phyloP scores from a whole-genome alignment of 2,113 vertebrate genomes.

The Vireo altiloquus region DNA sequence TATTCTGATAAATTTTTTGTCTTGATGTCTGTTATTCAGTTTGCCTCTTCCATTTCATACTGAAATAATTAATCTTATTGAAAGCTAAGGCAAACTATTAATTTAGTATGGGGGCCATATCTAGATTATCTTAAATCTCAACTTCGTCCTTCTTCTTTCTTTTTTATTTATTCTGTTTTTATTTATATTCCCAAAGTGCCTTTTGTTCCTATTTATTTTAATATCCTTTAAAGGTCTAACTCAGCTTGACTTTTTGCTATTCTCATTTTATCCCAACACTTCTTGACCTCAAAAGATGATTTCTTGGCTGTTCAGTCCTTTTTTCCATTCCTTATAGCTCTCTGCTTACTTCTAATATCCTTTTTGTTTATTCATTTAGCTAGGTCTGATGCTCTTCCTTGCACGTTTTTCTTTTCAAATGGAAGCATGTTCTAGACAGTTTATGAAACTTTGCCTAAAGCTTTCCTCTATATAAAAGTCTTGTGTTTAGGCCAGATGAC shows the following conservation, averaged over 20 bases:
- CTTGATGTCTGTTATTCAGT: neutral
- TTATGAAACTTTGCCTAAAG: neutral
- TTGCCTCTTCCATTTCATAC: neutral
- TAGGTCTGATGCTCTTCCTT: neutral
- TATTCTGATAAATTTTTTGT: neutral
- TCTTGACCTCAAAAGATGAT: slow-evolving; percentile 3
- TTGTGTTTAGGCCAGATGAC: neutral
- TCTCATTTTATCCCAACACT: neutral
- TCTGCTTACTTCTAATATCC: neutral
- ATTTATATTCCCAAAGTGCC: neutral
- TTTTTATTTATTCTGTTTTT: neutral
- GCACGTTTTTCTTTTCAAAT: neutral
- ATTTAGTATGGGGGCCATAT: neutral
- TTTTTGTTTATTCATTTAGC: slow-evolving; percentile 19
- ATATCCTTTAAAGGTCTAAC: neutral
- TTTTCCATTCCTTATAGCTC: neutral
- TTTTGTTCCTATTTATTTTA: slow-evolving; percentile 26
- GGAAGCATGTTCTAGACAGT: neutral
- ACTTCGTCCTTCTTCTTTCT: neutral
- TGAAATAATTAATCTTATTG: neutral
- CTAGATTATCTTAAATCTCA: neutral
- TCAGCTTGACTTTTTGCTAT: neutral
- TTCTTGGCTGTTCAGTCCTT: neutral
- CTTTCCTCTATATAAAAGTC: neutral
- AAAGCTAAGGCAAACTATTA: neutral